Evolutionary conservation across 2,888 invertebrate genomes (phyloP).

Genomic region (Belgica antarctica): DNA sequence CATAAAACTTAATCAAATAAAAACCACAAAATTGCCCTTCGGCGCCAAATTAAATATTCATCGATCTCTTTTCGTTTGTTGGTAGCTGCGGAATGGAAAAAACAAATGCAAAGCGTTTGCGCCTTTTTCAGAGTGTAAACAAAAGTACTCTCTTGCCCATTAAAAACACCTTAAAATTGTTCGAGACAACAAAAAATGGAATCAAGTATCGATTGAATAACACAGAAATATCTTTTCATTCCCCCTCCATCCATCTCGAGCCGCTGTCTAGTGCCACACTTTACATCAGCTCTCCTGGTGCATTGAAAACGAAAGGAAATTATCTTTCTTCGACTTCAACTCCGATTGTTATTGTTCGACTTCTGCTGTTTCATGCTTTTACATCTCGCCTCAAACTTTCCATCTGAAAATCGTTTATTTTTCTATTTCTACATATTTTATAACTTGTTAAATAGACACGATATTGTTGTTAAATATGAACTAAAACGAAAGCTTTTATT

Average conservation of each 20-base stretch:
- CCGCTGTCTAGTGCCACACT: constrained; percentile 34
- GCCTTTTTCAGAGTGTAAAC: neutral
- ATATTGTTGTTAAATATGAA: constrained; percentile 40
- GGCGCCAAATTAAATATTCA: constrained; percentile 5
- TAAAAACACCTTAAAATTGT: constrained; percentile 13
- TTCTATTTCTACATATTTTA: constrained; percentile 20
- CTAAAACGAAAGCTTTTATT: constrained; percentile 10
- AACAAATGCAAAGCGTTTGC: neutral
- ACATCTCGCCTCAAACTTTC: neutral
- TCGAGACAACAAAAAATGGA: neutral
- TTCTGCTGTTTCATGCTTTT: neutral
- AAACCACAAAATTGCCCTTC: constrained; percentile 30
- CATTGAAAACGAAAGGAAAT: neutral
- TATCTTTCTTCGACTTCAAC: neutral
- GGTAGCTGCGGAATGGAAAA: neutral
- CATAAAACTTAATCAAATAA: constrained; percentile 32
- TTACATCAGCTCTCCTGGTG: neutral
- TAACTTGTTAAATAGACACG: constrained; percentile 29
- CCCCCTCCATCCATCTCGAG: neutral
- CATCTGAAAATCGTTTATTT: neutral
- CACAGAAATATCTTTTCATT: neutral
- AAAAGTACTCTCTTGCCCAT: neutral
- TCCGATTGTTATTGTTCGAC: constrained; percentile 11
- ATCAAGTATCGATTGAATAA: constrained; percentile 28
- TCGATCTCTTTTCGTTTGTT: constrained; percentile 3